These are phyloP conservation scores for Pseudomugil tenellus DNA, from an alignment of 2,797 vertebrate genomes.

Conservation along the genomic window DNA sequence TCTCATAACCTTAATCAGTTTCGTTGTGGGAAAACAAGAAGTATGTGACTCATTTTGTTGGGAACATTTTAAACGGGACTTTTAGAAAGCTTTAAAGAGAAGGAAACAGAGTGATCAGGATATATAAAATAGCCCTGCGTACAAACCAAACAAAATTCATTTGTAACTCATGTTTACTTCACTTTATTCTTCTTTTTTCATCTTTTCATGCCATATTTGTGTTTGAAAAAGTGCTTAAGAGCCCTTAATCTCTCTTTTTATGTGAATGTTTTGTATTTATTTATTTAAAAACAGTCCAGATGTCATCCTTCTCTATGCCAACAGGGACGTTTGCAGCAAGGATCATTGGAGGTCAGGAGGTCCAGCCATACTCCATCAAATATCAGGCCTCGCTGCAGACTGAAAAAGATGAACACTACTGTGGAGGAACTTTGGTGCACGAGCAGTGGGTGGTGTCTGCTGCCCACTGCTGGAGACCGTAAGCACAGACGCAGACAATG, in stretches of 20 bases:
- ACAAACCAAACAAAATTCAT: background rate
- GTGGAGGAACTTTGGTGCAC: slow-evolving; percentile 80
- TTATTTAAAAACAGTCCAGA: too few relatives aligned
- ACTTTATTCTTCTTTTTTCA: too few relatives aligned
- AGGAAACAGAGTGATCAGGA: background rate
- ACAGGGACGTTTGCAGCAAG: slow-evolving; percentile 59
- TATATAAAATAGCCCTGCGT: background rate
- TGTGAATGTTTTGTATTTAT: too few relatives aligned
- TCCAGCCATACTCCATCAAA: slow-evolving; percentile 70
- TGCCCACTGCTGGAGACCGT: slow-evolving; percentile 86
- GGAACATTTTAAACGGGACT: background rate
- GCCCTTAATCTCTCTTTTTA: too few relatives aligned
- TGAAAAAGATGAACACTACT: slow-evolving; percentile 70
- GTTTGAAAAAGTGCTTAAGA: too few relatives aligned
- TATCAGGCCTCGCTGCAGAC: slow-evolving; percentile 79
- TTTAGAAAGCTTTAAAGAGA: background rate
- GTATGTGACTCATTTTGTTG: background rate
- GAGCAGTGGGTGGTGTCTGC: slow-evolving; percentile 83
- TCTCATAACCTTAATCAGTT: background rate
- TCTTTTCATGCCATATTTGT: too few relatives aligned
- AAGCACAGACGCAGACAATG: too few relatives aligned
- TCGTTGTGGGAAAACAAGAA: background rate
- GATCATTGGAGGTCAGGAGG: slow-evolving; percentile 81
- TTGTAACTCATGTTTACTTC: too few relatives aligned
- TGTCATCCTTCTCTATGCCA: background rate